phyloP scores from a whole-genome alignment of 1,140 invertebrate species.

The Anastatus disparis region DNA sequence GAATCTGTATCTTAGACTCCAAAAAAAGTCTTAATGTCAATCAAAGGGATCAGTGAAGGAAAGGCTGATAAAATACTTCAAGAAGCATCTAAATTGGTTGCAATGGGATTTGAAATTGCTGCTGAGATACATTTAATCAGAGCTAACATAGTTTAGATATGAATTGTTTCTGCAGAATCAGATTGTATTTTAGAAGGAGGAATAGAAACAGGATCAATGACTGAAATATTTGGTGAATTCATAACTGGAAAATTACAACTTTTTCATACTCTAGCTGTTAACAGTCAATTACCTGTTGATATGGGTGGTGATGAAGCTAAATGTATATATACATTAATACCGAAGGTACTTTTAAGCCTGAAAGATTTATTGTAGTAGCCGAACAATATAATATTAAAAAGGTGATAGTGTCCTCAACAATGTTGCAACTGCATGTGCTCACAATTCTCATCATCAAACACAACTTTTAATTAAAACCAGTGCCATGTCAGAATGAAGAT shows the following conservation, averaged over 20 bases:
- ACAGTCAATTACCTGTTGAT: conserved; percentile 96
- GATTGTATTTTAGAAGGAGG: conserved; percentile 95
- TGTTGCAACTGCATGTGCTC: conserved; percentile 95
- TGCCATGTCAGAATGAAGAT: conserved; percentile 96
- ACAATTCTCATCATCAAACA: conserved; percentile 97
- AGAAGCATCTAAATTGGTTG: conserved; percentile 94
- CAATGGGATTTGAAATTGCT: conserved; percentile 98
- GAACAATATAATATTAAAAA: conserved; percentile 86
- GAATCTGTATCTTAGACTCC: conserved; percentile 95
- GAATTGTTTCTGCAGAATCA: conserved; percentile 93
- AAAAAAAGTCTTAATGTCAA: conserved; percentile 87
- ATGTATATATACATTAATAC: conserved; percentile 99
- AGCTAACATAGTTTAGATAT: conserved; percentile 81
- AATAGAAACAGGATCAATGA: conserved; percentile 99
- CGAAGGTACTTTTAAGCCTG: conserved; percentile 95
- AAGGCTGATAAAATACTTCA: conserved; percentile 96
- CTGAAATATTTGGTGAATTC: conserved; percentile 99
- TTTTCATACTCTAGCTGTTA: conserved; percentile 97
- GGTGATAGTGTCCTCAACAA: conserved; percentile 95
- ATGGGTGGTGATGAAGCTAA: conserved; percentile 98
- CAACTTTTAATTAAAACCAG: conserved; percentile 90
- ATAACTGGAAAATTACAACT: conserved; percentile 98
- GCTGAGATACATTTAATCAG: conserved; percentile 95
- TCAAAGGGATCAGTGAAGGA: conserved; percentile 97
- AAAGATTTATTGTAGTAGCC: conserved; percentile 85